Evolutionary conservation across 1,140 invertebrate species (phyloP), one percentile per base, ranked within the genome.

Genomic region (Nymphalis io): DNA sequence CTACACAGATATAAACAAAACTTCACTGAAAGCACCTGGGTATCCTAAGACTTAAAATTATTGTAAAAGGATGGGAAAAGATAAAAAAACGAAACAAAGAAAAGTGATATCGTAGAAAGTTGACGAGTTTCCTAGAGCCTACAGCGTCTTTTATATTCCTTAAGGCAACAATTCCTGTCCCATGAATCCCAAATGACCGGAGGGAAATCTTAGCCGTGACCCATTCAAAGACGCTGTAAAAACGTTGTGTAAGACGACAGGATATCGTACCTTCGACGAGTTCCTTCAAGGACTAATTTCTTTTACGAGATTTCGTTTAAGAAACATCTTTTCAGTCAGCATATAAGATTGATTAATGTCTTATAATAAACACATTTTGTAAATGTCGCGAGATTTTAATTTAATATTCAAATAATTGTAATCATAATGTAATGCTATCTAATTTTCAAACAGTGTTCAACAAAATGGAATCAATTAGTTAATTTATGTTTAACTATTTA

Each of bases 141-240:
- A 79, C 83, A 82, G 85, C 83, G 78, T 87, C 82, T 82, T 91
- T 91, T 91, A 90, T 90, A 81, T 81, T 82, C 81, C 88, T 87
- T 85, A 74, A 84, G 86, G 89, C 87, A 87, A 91, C 87, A 90
- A 91, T 89, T 89, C 78, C 82, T 87, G 81, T 85, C 83, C 89
- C 89, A 92, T 92, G 91, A 92, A 92, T 92, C 84, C 82, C 82
- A 92, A 92, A 92, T 92, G 90, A 91, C 91, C 89, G 86, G 84
- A 88, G 91, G 91, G 91, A 92, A 92, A 92, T 92, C 91, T 92
- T 92, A 89, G 81, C 87, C 87, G 87, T 90, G 90, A 91, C 90
- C 89, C 82, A 90, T 92, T 91, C 90, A 92, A 86, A 79, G 80
- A 73, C 68, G 80, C 64, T 77, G 72, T 84, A 81, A 85, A 81